These are phyloP conservation scores for Pedetes capensis DNA, from an alignment of 2,113 vertebrate genomes.

Conservation along the genomic window DNA sequence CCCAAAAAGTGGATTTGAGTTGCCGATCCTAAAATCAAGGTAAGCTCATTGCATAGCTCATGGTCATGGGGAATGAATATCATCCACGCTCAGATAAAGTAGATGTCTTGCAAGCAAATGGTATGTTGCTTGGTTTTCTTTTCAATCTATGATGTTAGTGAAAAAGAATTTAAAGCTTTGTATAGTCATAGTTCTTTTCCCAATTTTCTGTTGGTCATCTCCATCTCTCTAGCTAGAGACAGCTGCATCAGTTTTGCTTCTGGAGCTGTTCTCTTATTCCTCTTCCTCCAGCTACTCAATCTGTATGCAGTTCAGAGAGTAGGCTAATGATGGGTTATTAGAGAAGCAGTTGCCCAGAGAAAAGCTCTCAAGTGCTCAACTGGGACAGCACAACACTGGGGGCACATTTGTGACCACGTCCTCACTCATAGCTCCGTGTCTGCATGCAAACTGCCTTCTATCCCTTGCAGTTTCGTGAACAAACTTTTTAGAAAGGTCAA, in stretches of 20 bases:
- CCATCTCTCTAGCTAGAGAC: neutral
- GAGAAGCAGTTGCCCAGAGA: slow-evolving; percentile 43
- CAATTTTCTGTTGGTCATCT: slow-evolving; percentile 18
- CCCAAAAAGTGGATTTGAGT: neutral
- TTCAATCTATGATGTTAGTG: neutral
- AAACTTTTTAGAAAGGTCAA: slow-evolving; percentile 48
- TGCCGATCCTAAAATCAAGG: neutral
- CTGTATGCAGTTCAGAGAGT: slow-evolving; percentile 47
- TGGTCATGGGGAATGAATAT: neutral
- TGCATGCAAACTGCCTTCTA: neutral
- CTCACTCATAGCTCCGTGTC: neutral
- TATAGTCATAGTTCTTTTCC: neutral
- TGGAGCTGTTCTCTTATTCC: neutral
- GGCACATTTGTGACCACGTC: neutral
- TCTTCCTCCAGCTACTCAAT: slow-evolving; percentile 43
- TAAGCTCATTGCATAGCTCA: neutral
- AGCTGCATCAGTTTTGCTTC: slow-evolving; percentile 55
- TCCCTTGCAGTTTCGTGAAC: neutral
- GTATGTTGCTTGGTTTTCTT: slow-evolving; percentile 28
- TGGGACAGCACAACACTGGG: neutral
- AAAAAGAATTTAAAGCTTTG: neutral
- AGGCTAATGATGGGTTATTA: slow-evolving; percentile 43
- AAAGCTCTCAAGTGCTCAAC: neutral
- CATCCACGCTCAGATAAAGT: neutral
- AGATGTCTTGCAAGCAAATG: neutral